phyloP scores from a whole-genome alignment of 2,113 vertebrate species.

The Hemiprocne comata region DNA sequence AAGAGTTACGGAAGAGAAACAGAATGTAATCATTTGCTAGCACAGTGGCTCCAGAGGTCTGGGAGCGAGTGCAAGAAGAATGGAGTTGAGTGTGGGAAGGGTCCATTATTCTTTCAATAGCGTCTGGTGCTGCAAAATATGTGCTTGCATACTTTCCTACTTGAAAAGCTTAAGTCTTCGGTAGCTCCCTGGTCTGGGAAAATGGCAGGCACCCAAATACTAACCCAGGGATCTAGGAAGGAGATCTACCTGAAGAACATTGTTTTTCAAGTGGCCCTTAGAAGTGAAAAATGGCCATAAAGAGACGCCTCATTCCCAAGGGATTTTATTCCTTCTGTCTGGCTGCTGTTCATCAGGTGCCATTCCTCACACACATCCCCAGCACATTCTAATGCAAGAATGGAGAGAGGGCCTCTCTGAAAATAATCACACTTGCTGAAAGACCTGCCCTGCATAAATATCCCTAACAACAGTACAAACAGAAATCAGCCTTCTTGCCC shows the following conservation, averaged over 20 bases:
- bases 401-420: slow-evolving; percentile 51
- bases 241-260: slow-evolving; percentile 66
- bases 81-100: slow-evolving; percentile 56
- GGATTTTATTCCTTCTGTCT: slow-evolving; percentile 33
- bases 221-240: slow-evolving; percentile 40
- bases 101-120: slow-evolving; percentile 75
- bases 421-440: slow-evolving; percentile 71
- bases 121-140: slow-evolving; percentile 50
- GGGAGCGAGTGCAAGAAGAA: slow-evolving; percentile 41
- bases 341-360: slow-evolving; percentile 46
- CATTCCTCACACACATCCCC: background rate
- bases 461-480: slow-evolving; percentile 57
- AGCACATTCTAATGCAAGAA: slow-evolving; percentile 54
- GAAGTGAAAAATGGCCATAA: slow-evolving; percentile 51
- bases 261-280: slow-evolving; percentile 64
- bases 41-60: slow-evolving; percentile 54
- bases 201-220: slow-evolving; percentile 61
- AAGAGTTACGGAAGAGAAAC: slow-evolving; percentile 25
- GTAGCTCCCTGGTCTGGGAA: slow-evolving; percentile 65
- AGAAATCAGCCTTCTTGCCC: slow-evolving; percentile 39
- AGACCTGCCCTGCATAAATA: slow-evolving; percentile 62
- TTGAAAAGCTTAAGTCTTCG: slow-evolving; percentile 64
- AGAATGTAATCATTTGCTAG: slow-evolving; percentile 60
- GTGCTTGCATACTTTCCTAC: slow-evolving; percentile 55
- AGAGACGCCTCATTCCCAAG: slow-evolving; percentile 44